phyloP scores from a whole-genome alignment of 2,113 vertebrate species.

The Conger conger region DNA sequence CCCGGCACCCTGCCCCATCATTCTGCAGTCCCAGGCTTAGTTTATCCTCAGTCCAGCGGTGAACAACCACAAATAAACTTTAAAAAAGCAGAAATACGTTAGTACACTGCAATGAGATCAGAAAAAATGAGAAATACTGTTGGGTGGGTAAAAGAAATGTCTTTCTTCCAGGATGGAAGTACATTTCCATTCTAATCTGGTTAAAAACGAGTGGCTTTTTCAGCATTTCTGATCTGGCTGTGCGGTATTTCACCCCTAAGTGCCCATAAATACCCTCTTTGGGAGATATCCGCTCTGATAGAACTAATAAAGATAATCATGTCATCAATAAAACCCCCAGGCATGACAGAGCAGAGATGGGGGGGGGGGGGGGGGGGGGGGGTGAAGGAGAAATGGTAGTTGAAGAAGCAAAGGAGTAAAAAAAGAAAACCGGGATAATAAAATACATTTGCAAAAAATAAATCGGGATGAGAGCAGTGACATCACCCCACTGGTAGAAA shows the following conservation, averaged over 20 bases:
- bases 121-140: conserved; percentile 24
- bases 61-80: conserved; percentile 49
- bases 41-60: conserved; percentile 2
- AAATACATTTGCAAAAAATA: too few species aligned
- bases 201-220: conserved; percentile 44
- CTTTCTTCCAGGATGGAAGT: conserved; percentile 8
- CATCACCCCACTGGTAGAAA: too few species aligned
- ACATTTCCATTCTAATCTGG: conserved; percentile 46
- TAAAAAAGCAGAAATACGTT: conserved; percentile 34
- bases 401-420: background rate
- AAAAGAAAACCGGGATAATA: background rate
- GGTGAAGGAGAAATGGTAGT: conserved; percentile 3
- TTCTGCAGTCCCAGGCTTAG: background rate
- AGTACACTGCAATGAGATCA: conserved; percentile 37
- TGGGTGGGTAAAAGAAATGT: background rate
- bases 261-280: conserved; percentile 31
- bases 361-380: background rate
- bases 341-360: conserved; percentile 20
- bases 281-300: conserved; percentile 42
- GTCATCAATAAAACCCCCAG: conserved; percentile 22
- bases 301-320: conserved; percentile 26
- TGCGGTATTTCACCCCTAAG: conserved; percentile 28
- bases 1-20: background rate
- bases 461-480: too few species aligned
- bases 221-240: conserved; percentile 34